These are phyloP conservation scores for Euphonia xanthogaster DNA, from an alignment of 2,797 vertebrate genomes.

Conservation along the genomic window DNA sequence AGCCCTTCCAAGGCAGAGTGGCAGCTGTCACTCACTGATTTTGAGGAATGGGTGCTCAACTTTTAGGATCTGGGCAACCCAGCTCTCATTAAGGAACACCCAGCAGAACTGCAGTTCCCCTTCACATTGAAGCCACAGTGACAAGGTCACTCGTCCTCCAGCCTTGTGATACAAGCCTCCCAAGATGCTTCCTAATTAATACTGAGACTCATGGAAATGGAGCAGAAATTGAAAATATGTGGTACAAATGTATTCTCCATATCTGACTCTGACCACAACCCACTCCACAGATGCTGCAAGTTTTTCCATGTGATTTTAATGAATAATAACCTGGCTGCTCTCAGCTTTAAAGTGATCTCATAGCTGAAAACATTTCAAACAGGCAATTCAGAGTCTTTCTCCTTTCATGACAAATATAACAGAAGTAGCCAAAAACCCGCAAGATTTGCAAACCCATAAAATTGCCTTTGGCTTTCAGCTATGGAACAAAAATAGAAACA, in stretches of 20 bases:
- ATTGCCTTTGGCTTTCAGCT: neutral
- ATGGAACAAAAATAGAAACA: constrained; percentile 34
- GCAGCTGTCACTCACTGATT: neutral
- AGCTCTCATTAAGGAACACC: neutral
- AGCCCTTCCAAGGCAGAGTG: neutral
- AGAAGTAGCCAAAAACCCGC: constrained; percentile 3
- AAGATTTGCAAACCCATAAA: constrained; percentile 24
- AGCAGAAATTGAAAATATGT: neutral
- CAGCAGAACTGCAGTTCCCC: neutral
- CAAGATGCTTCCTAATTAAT: neutral
- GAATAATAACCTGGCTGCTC: neutral
- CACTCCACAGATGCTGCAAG: neutral
- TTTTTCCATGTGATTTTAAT: constrained; percentile 21
- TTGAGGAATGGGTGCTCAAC: neutral
- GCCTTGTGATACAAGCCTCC: neutral
- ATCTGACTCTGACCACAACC: neutral
- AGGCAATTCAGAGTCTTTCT: neutral
- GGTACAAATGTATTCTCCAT: neutral
- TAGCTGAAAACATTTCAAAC: constrained; percentile 17
- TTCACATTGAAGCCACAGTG: neutral
- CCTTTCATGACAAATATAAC: neutral
- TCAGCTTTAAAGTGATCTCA: constrained; percentile 1
- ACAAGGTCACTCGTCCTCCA: neutral
- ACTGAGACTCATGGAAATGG: neutral
- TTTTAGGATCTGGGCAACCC: neutral